Base-by-base conservation (phyloP, 2,888 invertebrate species). In the Tethea ocularis region DNA sequence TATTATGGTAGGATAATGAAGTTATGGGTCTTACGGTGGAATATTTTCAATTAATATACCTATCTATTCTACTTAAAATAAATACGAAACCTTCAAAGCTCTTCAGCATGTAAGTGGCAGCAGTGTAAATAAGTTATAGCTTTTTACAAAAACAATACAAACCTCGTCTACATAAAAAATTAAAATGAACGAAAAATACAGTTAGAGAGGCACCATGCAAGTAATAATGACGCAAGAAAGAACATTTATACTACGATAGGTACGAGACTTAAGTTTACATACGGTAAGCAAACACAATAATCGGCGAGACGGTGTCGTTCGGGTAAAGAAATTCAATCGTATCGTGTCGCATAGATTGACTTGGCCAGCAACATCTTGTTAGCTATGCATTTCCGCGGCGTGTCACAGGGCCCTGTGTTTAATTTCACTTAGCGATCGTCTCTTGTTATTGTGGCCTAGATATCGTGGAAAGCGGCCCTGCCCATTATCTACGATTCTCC, bases 361-460 rank as follows among this genome's bases (percentile, higher is more conserved):
- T 53, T 29, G 62, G 64, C 33, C 33, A 33, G 33, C 59, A 60
- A 68, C 59, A 60, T 70, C 63, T 20, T 46, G 46, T 66, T 70
- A 62, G 61, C 58, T 61, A 59, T 74, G 74, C 71, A 74, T 75
- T 78, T 81, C 74, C 71, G 74, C 61, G 57, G 64, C 67, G 72
- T 70, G 76, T 68, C 63, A 64, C 57, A 58, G 60, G 46, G 56
- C 61, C 59, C 67, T 20, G 69, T 79, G 75, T 80, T 82, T 80
- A 79, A 81, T 81, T 81, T 82, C 79, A 83, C 80, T 80, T 80
- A 77, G 77, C 67, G 72, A 77, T 80, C 80, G 78, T 61, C 71
- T 76, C 77, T 78, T 84, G 86, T 86, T 86, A 82, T 85, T 79
- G 74, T 79, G 88, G 69, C 86, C 88, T 77, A 85, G 82, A 82